Conservation (phyloP, 2,888 invertebrate genomes). For the Bugula neritina region DNA sequence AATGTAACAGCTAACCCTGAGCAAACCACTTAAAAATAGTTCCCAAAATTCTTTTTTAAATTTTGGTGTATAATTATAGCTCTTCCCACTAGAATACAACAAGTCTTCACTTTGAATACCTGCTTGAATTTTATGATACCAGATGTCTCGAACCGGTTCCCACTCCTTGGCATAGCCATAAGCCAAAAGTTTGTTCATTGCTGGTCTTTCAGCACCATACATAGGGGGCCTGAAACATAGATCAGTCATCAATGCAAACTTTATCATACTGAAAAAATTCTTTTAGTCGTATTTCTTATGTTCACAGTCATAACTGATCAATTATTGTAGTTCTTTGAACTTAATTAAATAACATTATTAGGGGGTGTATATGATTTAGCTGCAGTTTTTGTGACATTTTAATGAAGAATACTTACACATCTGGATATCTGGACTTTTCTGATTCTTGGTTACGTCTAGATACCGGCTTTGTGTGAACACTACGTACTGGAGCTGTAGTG, state of each 20-base stretch:
- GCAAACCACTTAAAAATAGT: no score
- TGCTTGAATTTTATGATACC: constrained; percentile 11
- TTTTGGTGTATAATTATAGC: no score
- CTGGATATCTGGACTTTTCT: constrained; percentile 11
- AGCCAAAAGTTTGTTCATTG: constrained; percentile 27
- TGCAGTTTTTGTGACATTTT: no score
- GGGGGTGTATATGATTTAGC: no score
- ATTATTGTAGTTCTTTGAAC: no score
- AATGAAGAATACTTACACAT: constrained; percentile 4
- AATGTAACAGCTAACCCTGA: no score
- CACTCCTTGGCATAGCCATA: constrained; percentile 25
- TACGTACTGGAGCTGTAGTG: neutral
- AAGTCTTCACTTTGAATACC: no score
- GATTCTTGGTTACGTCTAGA: constrained; percentile 14
- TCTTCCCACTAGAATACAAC: no score
- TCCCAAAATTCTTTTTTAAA: no score
- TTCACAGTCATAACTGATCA: no score
- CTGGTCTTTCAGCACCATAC: constrained; percentile 7
- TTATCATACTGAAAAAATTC: neutral
- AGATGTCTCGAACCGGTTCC: constrained; percentile 2
- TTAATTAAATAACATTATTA: no score
- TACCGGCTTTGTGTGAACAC: neutral
- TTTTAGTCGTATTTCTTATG: no score
- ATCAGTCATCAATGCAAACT: neutral
- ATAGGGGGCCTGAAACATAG: constrained; percentile 1